Evolutionary conservation across 2,888 invertebrate genomes (phyloP), one percentile per base, ranked within the genome.

Genomic region (Scaptodrosophila latifasciaeformis): DNA sequence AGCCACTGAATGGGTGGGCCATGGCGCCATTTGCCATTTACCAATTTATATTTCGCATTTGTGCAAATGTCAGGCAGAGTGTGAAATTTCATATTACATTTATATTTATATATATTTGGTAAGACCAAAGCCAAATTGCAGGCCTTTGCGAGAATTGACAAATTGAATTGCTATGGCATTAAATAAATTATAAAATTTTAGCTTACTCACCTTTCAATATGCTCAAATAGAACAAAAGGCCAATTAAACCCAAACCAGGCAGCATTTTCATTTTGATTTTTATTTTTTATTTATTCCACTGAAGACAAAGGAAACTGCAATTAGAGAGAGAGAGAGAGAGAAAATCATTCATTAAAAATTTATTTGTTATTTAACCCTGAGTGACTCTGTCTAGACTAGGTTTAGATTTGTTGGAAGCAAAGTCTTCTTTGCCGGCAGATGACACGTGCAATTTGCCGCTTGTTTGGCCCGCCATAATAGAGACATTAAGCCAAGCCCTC

Each of bases 61-160:
- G 49, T 34, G 2, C 9, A 71, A 74, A 74, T 74, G 69, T 78
- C 72, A 74, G 60, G 35, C 65, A 67, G 75, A 71, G 72, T 74
- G 72, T 74, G 72, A 74, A 74, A 75, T 74, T 78, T 78, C 72
- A 74, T 72, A 78, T 66, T 72, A n/a, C n/a, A n/a, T n/a, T n/a
- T n/a, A n/a, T n/a, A n/a, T n/a, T n/a, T n/a, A n/a, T n/a, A n/a
- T n/a, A n/a, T n/a, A n/a, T n/a, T n/a, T n/a, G n/a, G n/a, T n/a
- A n/a, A n/a, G n/a, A n/a, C n/a, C n/a, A n/a, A n/a, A n/a, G 24
- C 24, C 24, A 24, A 3, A 24, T 7, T 5, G 7, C 24, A 13
- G 17, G 17, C 13, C 37, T 15, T 15, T 17, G 24, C 24, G 6
- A 12, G 31, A 2, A n/a, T 31, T 31, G 31, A 31, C 31, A 35